Base-by-base conservation (phyloP, 1,140 invertebrate genomes). In the Orius insidiosus region DNA sequence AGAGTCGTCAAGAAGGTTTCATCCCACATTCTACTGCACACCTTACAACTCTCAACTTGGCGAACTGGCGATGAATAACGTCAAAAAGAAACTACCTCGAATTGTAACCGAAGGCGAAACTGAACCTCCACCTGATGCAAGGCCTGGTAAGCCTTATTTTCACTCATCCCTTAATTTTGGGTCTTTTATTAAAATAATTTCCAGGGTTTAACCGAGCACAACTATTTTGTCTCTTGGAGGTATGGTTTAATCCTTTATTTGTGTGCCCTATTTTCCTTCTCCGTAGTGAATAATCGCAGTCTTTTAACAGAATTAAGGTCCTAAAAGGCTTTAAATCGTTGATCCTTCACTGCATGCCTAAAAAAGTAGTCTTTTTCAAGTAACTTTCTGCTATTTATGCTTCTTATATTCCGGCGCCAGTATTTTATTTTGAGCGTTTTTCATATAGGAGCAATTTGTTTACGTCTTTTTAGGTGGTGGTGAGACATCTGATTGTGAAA, bases 11-110 rank as follows among this genome's bases (percentile, higher is more conserved):
- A 60, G 88, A 94, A 65, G 90, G 90, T 1, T 96, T 94, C 56
- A 90, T 95, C 53, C 90, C 90, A 7, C 82, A 89, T 59, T 89
- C 86, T 93, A 93, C 60, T 90, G 86, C 63, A 81, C 84, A 1
- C 83, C 86, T 0, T 87, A 80, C 58, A 78, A 76, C 33, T 81
- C 78, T 32, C 72, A 75, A 30, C 64, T 85, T 51, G 78, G 78
- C 10, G 80, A 83, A 46, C 59, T 84, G 35, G 77, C 79, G 5
- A 62, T 74, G 48, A 75, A 67, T 53, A 71, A 74, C 55, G 72
- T 79, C 4, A 82, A 88, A 58, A 90, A 90, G 59, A 90, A 90
- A 65, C 64, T 88, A 47, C 86, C 85, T 5, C 60, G 81, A 45
- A 54, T 42, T 37, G 50, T 51, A 38, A 52, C 53, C 19, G 54